These are phyloP conservation scores for Acanthoscelides obtectus DNA, from an alignment of 2,888 invertebrate genomes.

Conservation along the genomic window DNA sequence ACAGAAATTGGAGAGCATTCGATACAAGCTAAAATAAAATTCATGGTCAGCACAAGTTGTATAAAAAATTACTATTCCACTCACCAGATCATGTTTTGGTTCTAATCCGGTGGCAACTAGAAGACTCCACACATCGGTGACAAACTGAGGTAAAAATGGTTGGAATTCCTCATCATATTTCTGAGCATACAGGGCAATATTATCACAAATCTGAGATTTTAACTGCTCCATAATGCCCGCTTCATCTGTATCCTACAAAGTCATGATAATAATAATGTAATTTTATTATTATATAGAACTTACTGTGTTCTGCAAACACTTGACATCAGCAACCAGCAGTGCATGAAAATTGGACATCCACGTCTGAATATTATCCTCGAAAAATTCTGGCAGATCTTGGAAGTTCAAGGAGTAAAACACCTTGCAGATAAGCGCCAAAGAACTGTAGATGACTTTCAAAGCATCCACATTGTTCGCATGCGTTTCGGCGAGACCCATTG, in stretches of 20 bases:
- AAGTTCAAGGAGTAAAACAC: constrained; percentile 96
- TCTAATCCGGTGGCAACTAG: constrained; percentile 79
- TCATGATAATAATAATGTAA: constrained; percentile 1
- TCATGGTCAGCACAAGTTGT: constrained; percentile 2
- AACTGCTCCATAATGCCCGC: constrained; percentile 86
- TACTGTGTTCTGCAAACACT: constrained; percentile 65
- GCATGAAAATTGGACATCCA: constrained; percentile 94
- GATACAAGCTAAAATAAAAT: constrained; percentile 73
- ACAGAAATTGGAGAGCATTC: constrained; percentile 91
- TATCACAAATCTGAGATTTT: constrained; percentile 94
- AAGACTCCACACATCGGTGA: constrained; percentile 91
- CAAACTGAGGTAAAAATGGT: constrained; percentile 83
- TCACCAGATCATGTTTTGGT: constrained; percentile 86
- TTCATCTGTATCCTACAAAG: constrained; percentile 71
- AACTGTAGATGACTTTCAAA: constrained; percentile 82
- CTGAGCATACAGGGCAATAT: constrained; percentile 89
- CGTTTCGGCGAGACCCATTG: constrained; percentile 73
- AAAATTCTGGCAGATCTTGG: constrained; percentile 98
- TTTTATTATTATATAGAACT: constrained; percentile 22
- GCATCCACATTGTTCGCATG: constrained; percentile 78
- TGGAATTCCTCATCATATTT: constrained; percentile 98
- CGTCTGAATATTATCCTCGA: constrained; percentile 92
- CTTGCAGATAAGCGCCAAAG: constrained; percentile 83
- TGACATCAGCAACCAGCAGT: constrained; percentile 74
- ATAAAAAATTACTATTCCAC: constrained; percentile 20